Evolutionary conservation across 1,140 invertebrate genomes (phyloP), one percentile per base, ranked within the genome.

Genomic region (Trigoniulus corallinus): DNA sequence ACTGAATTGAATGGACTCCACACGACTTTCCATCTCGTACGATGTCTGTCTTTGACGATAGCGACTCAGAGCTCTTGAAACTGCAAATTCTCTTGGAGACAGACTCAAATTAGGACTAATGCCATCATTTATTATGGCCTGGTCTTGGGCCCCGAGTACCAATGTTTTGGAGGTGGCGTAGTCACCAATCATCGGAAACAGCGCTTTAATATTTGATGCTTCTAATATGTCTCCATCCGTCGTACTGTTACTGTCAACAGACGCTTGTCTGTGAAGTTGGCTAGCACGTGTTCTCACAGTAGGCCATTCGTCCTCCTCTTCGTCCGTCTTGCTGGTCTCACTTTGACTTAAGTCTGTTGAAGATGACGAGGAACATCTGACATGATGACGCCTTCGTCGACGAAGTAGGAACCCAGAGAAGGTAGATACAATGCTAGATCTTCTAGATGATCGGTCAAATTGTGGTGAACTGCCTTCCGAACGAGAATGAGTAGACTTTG

Each of bases 51-150:
- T n/a, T 59, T 84, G 74, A 47, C 83, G 68, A 63, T 86, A 88
- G 68, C 84, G 84, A 23, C 82, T 82, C 34, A 88, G 65, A 1
- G 83, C 83, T 59, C 83, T 67, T 0, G 82, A 86, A 2, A 85
- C 84, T 0, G 83, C 83, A 64, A 87, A 88, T 65, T 88, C 82
- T 74, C 83, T 76, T 47, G 77, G 79, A 2, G 77, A 73, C 29
- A 76, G 41, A 70, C 75, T 49, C 70, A 47, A 27, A 68, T 66
- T 74, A 7, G 70, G 69, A 2, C 72, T 71, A 24, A 74, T 58
- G n/a, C 20, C 50, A 13, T 46, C 45, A 21, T 15, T 23, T 42
- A 48, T 3, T 20, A 21, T 40, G 25, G 52, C 37, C 25, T 27
- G 45, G 26, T 15, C 7, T 20, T 47, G 4, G 3, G 22, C 4